phyloP scores from a whole-genome alignment of 2,888 invertebrate genomes.

The Microplitis deprimator region DNA sequence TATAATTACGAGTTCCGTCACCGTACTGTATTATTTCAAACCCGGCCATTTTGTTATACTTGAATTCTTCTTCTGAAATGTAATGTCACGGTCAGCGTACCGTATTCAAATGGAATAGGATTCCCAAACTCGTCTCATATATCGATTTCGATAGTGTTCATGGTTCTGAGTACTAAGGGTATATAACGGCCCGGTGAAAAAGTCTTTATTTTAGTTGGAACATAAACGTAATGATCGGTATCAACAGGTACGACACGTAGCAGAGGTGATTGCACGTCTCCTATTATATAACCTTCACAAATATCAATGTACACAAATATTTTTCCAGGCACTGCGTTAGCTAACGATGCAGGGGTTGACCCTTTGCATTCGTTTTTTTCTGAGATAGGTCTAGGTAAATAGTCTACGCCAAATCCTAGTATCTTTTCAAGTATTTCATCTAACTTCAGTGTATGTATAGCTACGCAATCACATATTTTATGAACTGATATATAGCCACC shows the following conservation, averaged over 20 bases:
- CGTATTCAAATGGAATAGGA: too few relatives aligned
- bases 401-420: too few relatives aligned
- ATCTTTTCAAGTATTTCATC: background rate
- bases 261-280: background rate
- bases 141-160: too few relatives aligned
- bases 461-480: too few relatives aligned
- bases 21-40: background rate
- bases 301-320: conserved; percentile 2
- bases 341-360: background rate
- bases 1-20: background rate
- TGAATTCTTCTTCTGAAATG: too few relatives aligned
- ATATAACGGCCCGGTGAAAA: too few relatives aligned
- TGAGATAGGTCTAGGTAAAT: background rate
- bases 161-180: too few relatives aligned
- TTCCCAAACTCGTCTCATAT: too few relatives aligned
- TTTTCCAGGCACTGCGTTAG: background rate
- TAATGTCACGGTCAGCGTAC: too few relatives aligned
- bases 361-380: background rate
- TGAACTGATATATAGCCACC: too few relatives aligned
- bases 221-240: background rate
- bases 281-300: conserved; percentile 2
- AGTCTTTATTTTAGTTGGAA: too few relatives aligned
- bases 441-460: too few relatives aligned
- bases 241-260: background rate
- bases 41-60: background rate